phyloP scores from a whole-genome alignment of 2,113 vertebrate genomes.

The Acrocephalus arundinaceus region DNA sequence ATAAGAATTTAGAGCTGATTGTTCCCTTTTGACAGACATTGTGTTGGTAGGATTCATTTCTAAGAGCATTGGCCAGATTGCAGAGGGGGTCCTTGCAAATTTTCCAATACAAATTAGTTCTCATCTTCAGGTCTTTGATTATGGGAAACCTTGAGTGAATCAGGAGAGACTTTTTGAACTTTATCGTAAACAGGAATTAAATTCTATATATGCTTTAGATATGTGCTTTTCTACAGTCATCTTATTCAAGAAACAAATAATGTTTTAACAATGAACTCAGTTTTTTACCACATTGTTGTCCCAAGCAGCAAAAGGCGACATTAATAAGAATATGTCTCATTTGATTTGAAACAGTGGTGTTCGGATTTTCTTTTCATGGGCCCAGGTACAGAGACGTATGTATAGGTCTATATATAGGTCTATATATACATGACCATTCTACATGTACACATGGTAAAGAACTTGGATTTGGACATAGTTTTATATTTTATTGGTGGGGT shows the following conservation, averaged over 20 bases:
- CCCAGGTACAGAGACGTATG: too few species aligned
- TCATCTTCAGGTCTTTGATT: neutral
- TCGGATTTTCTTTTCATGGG: neutral
- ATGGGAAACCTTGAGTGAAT: neutral
- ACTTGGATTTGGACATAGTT: neutral
- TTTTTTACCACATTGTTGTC: neutral
- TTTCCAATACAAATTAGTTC: neutral
- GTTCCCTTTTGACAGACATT: neutral
- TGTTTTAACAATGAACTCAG: neutral
- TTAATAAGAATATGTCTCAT: neutral
- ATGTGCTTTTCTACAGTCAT: neutral
- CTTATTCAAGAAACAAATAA: neutral
- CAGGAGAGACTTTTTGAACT: neutral
- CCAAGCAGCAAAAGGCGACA: neutral
- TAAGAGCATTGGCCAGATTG: neutral
- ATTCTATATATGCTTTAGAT: neutral
- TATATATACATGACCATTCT: neutral
- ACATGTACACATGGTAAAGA: neutral
- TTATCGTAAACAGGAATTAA: neutral
- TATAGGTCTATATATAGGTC: neutral
- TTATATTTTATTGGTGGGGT: neutral
- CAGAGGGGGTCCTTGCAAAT: neutral
- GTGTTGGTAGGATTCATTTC: neutral
- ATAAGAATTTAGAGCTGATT: neutral
- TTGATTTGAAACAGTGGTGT: neutral